Conservation (phyloP, 2,113 vertebrate species). For the Todiramphus saurophagus region DNA sequence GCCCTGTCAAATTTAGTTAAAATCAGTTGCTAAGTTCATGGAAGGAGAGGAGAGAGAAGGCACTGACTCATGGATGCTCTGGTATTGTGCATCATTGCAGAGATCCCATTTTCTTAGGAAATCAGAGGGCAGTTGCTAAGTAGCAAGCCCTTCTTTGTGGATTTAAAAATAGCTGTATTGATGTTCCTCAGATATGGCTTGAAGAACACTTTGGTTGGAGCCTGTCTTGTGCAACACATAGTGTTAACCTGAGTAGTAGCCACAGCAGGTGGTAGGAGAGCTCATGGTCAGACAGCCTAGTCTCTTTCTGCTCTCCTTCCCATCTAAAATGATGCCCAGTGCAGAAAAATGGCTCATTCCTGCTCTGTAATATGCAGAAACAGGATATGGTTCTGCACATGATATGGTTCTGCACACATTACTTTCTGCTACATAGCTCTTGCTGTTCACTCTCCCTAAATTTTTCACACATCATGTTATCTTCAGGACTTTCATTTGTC, state of each 20-base stretch:
- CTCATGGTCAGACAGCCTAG: background rate
- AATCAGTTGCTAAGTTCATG: background rate
- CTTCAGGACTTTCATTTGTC: background rate
- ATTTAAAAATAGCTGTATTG: background rate
- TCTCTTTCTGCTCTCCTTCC: background rate
- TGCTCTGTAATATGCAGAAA: background rate
- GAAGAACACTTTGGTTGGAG: accelerated
- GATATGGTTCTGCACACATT: background rate
- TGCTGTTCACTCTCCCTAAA: background rate
- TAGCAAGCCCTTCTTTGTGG: background rate
- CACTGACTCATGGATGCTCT: background rate
- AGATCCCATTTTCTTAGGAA: background rate
- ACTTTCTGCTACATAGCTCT: background rate
- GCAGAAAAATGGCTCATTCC: background rate
- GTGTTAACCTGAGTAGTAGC: background rate
- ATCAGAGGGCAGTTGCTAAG: background rate
- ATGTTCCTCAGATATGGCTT: background rate
- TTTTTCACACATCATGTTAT: background rate
- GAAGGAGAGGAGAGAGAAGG: background rate
- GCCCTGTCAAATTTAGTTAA: background rate
- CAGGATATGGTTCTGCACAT: background rate
- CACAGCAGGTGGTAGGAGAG: accelerated
- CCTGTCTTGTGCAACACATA: background rate
- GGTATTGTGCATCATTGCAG: background rate
- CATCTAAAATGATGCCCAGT: background rate